phyloP scores from a whole-genome alignment of 1,140 invertebrate species.

The Drosophila funebris region DNA sequence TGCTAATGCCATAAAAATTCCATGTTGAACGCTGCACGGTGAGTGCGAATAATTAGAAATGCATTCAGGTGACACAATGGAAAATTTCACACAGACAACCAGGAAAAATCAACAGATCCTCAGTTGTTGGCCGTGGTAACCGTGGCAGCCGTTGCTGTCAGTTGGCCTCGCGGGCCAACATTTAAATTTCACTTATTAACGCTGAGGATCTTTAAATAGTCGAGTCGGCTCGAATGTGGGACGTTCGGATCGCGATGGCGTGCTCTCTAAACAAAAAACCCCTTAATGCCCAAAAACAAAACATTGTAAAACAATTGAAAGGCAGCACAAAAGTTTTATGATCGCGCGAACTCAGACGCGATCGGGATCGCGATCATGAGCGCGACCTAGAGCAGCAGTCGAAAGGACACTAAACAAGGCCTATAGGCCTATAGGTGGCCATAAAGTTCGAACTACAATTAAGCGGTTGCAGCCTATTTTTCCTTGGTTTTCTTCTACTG shows the following conservation, averaged over 20 bases:
- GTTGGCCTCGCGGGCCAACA: slow-evolving; percentile 44
- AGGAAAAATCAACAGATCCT: slow-evolving; percentile 12
- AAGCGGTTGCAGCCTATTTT: slow-evolving; percentile 67
- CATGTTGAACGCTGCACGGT: slow-evolving; percentile 20
- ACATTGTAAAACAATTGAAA: slow-evolving; percentile 73
- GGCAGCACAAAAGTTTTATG: slow-evolving; percentile 63
- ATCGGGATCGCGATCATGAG: slow-evolving; percentile 6
- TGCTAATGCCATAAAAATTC: neutral
- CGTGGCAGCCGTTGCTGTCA: slow-evolving; percentile 24
- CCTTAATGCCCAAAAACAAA: slow-evolving; percentile 72
- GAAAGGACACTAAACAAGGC: slow-evolving; percentile 68
- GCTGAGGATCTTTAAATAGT: slow-evolving; percentile 23
- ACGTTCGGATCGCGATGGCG: slow-evolving; percentile 4
- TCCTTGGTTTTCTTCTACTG: slow-evolving; percentile 8
- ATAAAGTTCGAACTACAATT: slow-evolving; percentile 77
- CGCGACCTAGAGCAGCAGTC: slow-evolving; percentile 41
- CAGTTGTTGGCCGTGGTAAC: slow-evolving; percentile 31
- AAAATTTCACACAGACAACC: slow-evolving; percentile 38
- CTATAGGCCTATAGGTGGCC: slow-evolving; percentile 31
- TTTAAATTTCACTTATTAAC: slow-evolving; percentile 73
- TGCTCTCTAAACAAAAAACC: slow-evolving; percentile 73
- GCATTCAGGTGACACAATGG: slow-evolving; percentile 67
- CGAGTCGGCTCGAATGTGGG: slow-evolving; percentile 46
- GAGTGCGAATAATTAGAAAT: slow-evolving; percentile 67
- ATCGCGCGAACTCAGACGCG: slow-evolving; percentile 22